These are phyloP conservation scores for Cancer borealis DNA, from an alignment of 2,888 invertebrate genomes.

Conservation along the genomic window DNA sequence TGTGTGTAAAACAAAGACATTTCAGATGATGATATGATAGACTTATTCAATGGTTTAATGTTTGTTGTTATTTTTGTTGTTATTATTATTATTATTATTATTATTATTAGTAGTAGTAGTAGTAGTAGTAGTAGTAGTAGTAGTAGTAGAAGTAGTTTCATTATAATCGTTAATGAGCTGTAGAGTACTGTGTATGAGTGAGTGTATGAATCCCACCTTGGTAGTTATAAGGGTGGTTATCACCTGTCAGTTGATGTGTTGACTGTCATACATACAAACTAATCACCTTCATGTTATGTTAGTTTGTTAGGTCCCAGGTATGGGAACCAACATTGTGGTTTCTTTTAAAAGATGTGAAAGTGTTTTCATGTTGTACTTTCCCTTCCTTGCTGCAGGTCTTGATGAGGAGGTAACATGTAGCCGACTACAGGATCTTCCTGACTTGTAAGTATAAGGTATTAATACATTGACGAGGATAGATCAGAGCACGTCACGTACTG, in stretches of 20 bases:
- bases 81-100: neutral
- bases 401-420: slow-evolving; percentile 74
- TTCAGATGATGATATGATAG: neutral
- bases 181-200: neutral
- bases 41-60: neutral
- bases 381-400: slow-evolving; percentile 57
- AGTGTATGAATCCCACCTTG: neutral
- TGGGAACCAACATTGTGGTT: no score
- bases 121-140: no score
- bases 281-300: neutral
- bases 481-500: neutral
- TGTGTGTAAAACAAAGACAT: neutral
- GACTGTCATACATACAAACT: neutral
- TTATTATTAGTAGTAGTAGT: neutral
- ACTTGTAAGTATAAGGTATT: slow-evolving; percentile 66
- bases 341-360: neutral
- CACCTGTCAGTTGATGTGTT: neutral
- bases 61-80: neutral
- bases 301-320: neutral
- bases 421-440: slow-evolving; percentile 66
- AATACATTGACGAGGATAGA: neutral
- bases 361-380: neutral
- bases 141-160: neutral
- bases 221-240: neutral
- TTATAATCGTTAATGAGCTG: neutral